phyloP scores from a whole-genome alignment of 2,113 vertebrate species.

The Phrynosoma platyrhinos region DNA sequence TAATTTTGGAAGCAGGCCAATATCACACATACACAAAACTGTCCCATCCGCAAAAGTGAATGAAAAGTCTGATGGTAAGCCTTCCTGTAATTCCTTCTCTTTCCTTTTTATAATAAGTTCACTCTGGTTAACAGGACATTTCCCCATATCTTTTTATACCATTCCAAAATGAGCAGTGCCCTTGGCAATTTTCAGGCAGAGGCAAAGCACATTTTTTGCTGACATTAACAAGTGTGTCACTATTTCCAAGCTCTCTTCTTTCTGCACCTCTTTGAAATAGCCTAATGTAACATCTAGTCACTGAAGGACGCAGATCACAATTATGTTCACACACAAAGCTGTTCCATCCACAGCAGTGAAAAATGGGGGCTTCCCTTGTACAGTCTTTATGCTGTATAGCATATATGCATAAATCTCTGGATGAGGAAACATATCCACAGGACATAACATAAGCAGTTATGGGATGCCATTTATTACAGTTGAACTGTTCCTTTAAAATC shows the following conservation, averaged over 20 bases:
- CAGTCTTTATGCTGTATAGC: neutral
- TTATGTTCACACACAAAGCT: neutral
- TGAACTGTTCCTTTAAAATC: neutral
- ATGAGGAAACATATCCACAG: neutral
- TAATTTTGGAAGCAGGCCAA: neutral
- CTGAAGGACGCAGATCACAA: neutral
- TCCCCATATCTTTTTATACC: neutral
- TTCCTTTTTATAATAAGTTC: neutral
- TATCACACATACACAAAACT: neutral
- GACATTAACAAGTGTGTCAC: neutral
- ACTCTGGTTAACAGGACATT: neutral
- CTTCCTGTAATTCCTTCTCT: neutral
- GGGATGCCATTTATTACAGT: neutral
- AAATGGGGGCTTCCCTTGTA: too few species aligned
- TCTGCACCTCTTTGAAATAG: neutral
- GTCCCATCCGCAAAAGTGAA: neutral
- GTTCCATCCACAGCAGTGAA: neutral
- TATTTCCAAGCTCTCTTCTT: neutral
- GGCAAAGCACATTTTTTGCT: neutral
- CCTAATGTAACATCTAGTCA: neutral
- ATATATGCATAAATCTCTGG: neutral
- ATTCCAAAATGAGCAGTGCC: neutral
- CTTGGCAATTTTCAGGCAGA: neutral
- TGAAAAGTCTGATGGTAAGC: neutral
- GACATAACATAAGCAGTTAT: neutral